Percentiles rank a stretch among this genome's conserved stretches.
These are phyloP conservation scores for Bucco capensis DNA, from an alignment of 2,113 vertebrate species.

Conservation along the genomic window DNA sequence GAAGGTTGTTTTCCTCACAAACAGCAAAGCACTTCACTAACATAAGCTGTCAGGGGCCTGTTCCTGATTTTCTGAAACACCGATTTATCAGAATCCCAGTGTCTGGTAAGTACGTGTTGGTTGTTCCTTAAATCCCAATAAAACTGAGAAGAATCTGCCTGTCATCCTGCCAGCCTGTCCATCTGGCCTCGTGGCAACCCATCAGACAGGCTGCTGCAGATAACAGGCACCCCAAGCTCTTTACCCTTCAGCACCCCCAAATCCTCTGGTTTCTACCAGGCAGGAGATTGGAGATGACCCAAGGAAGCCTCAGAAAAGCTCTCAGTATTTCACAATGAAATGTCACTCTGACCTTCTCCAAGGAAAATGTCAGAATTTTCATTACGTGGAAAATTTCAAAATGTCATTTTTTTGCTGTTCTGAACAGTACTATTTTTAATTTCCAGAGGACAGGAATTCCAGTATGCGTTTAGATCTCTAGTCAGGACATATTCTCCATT, in stretches of 20 bases:
- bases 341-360: constrained; percentile 65
- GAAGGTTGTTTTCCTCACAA: neutral
- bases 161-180: neutral
- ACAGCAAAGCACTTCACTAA: neutral
- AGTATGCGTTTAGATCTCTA: neutral
- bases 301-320: neutral
- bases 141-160: neutral
- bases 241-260: neutral
- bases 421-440: constrained; percentile 33
- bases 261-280: neutral
- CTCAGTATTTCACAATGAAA: constrained; percentile 48
- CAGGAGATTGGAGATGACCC: constrained; percentile 18
- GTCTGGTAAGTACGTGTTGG: neutral
- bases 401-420: constrained; percentile 58
- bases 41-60: neutral
- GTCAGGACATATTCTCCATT: neutral
- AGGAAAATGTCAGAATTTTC: constrained; percentile 62
- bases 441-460: constrained; percentile 13
- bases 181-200: neutral
- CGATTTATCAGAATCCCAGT: neutral
- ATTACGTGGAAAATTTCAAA: constrained; percentile 61
- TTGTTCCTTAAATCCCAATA: neutral
- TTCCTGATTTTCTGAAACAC: neutral
- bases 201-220: neutral
- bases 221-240: neutral